Percentiles rank a stretch among this genome's conserved stretches.
Conservation (phyloP, 2,113 vertebrate species). For the Sisor rabdophorus region DNA sequence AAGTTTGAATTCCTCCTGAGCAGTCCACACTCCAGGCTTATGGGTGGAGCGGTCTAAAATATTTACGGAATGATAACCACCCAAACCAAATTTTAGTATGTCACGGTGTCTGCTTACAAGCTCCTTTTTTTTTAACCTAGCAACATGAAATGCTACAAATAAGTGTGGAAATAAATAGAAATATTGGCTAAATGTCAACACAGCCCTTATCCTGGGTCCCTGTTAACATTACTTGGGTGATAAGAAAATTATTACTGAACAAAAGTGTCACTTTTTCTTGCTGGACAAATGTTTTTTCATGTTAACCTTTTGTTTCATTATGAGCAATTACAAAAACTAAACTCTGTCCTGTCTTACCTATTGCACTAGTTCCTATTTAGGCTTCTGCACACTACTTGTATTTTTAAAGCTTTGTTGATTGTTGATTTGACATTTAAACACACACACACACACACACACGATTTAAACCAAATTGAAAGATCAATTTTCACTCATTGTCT, state of each 20-base stretch:
- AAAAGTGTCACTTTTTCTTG: no score
- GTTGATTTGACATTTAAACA: no score
- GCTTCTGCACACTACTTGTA: neutral
- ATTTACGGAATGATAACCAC: neutral
- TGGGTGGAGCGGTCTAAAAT: constrained; percentile 2
- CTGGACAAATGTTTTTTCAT: no score
- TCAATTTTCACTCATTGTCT: constrained; percentile 14
- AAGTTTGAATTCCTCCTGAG: constrained; percentile 7
- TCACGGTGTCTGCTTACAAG: constrained; percentile 7
- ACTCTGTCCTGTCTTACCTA: neutral
- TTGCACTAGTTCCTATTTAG: neutral
- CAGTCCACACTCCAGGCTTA: neutral
- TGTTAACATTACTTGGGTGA: no score
- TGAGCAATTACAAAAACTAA: neutral
- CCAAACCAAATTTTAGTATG: neutral
- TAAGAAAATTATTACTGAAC: no score
- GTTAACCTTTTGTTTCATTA: neutral
- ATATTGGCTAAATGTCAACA: no score
- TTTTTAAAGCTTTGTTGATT: neutral
- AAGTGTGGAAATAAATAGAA: neutral
- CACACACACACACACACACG: neutral
- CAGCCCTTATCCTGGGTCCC: no score
- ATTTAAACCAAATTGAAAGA: neutral
- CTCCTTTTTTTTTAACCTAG: neutral
- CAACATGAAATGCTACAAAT: neutral